phyloP scores from a whole-genome alignment of 2,113 vertebrate genomes.

The Sylvilagus bachmani region DNA sequence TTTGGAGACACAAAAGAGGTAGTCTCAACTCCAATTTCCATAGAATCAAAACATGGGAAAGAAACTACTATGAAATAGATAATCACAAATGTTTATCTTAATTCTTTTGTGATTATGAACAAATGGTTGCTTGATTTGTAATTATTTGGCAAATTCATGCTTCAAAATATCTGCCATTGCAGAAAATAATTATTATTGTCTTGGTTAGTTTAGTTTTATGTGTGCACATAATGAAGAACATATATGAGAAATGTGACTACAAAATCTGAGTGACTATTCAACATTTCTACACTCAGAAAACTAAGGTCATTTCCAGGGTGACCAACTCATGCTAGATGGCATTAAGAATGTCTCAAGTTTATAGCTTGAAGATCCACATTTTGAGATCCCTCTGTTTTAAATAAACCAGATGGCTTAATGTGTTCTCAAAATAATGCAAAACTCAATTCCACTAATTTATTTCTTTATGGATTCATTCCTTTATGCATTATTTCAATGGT shows the following conservation, averaged over 20 bases:
- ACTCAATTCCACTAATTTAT: not conserved
- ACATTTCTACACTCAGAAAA: not conserved
- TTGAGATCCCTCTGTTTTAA: not conserved
- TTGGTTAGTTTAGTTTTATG: conserved; percentile 22
- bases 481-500: not conserved
- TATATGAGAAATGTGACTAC: not conserved
- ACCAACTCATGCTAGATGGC: not conserved
- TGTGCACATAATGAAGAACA: not conserved
- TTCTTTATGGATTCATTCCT: not conserved
- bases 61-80: not conserved
- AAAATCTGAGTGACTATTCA: conserved; percentile 14
- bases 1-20: not conserved
- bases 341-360: not conserved
- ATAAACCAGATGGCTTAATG: not conserved
- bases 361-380: conserved; percentile 23
- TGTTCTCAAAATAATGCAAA: conserved; percentile 18
- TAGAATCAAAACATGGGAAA: not conserved
- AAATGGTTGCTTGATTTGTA: not conserved
- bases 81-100: not conserved
- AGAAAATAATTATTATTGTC: not conserved
- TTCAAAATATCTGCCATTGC: not conserved
- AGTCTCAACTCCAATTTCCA: not conserved
- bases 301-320: not conserved
- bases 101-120: not conserved
- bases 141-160: conserved; percentile 16